Base-by-base conservation (phyloP, 2,113 vertebrate species). In the Vulpes ferrilata region DNA sequence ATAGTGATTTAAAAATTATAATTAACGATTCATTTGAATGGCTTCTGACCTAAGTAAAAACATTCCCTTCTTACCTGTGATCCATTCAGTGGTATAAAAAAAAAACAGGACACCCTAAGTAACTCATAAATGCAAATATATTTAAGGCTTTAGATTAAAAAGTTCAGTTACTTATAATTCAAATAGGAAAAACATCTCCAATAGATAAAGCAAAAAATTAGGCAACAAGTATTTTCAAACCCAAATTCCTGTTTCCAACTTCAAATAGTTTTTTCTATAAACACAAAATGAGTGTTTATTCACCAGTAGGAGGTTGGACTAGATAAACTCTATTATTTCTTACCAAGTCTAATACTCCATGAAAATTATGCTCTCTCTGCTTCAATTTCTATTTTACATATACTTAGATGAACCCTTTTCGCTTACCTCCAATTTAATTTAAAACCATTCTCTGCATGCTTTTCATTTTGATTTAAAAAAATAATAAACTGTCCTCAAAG, bases 231-330 rank as follows among this genome's bases (percentile, higher is more conserved):
- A 98, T 96, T 98, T 98, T 97, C 96, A 97, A 97, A 92, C 57
- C 32, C 78, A 97, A 98, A 98, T 98, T 97, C 97, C 92, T 97
- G 94, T 97, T 97, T 98, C 97, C 86, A 98, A 97, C 97, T 97
- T 97, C 95, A 97, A 96, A 98, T 53, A 98, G 97, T 95, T 98
- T 97, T 95, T 98, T 97, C 97, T 98, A 97, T 92, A 98, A 98
- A 98, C 96, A 98, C 65, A 98, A 97, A 98, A 96, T 95, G 96
- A 96, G 93, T 98, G 98, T 98, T 98, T 98, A 96, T 67, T 96
- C 96, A 98, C 84, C 96, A 97, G 97, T 83, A 92, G 98, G 97
- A 98, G 96, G 97, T 10, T 97, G 96, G 81, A 94, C 96, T 96
- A 92, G 76, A 98, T 92, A 82, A 97, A 88, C 71, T 59, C 95